phyloP scores from a whole-genome alignment of 2,888 invertebrate genomes.

The Embidobia sp. region DNA sequence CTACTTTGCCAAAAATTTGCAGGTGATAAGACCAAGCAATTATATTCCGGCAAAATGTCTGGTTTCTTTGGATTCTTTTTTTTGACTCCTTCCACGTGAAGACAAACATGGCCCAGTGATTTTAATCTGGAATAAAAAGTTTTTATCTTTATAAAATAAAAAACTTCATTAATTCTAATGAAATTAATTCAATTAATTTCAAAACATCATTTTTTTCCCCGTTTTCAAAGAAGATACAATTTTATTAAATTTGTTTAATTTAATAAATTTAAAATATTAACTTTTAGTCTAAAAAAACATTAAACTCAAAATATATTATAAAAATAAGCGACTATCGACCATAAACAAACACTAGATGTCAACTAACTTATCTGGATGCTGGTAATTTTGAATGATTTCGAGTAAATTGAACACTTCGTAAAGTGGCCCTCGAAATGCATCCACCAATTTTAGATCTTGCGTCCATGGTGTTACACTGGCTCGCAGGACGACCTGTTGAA shows the following conservation, averaged over 20 bases:
- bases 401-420: slow-evolving; percentile 94
- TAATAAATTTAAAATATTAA: too few relatives aligned
- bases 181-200: neutral
- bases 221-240: too few relatives aligned
- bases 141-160: too few relatives aligned
- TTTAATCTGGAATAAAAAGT: slow-evolving; percentile 83
- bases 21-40: slow-evolving; percentile 94
- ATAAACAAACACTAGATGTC: too few relatives aligned
- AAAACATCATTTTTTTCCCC: neutral
- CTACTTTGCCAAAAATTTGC: slow-evolving; percentile 97
- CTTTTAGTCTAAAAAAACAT: too few relatives aligned
- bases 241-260: too few relatives aligned
- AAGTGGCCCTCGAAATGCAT: slow-evolving; percentile 95
- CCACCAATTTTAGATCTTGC: slow-evolving; percentile 89
- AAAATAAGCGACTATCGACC: too few relatives aligned
- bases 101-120: slow-evolving; percentile 90
- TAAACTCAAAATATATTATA: too few relatives aligned
- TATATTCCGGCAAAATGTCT: slow-evolving; percentile 92
- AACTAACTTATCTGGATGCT: slow-evolving; percentile 86
- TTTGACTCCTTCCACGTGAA: slow-evolving; percentile 92
- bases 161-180: too few relatives aligned
- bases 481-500: slow-evolving; percentile 89
- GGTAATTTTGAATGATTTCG: slow-evolving; percentile 93
- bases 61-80: slow-evolving; percentile 84
- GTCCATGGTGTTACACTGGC: slow-evolving; percentile 94